A percentile compares a stretch with the other conserved stretches of the same genome.
Conservation (phyloP, 1,140 invertebrate genomes). For the Trinorchestia longiramus region DNA sequence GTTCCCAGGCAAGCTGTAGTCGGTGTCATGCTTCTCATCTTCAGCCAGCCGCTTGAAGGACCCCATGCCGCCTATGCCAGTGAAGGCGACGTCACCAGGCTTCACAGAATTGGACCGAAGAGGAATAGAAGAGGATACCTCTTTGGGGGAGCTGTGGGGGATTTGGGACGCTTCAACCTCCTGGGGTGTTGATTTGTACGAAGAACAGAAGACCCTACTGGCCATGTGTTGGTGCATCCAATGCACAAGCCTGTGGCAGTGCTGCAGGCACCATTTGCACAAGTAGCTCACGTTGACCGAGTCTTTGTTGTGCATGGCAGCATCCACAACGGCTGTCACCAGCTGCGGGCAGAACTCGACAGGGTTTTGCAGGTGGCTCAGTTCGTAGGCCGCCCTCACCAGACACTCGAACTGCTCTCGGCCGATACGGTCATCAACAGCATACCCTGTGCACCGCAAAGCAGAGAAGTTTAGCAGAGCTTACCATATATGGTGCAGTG, state of each 20-base stretch:
- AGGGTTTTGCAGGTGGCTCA: constrained; percentile 1
- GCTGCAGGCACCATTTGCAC: constrained; percentile 45
- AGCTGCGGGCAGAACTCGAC: background rate
- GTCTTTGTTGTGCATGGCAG: constrained; percentile 7
- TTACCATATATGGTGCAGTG: background rate
- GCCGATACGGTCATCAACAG: background rate
- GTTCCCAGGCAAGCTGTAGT: background rate
- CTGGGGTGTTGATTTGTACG: background rate
- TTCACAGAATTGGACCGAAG: background rate
- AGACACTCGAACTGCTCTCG: background rate
- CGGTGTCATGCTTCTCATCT: background rate
- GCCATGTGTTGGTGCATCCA: constrained; percentile 44
- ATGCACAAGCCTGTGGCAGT: constrained; percentile 23
- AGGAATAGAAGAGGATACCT: background rate
- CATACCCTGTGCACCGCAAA: background rate
- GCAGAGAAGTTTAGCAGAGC: background rate
- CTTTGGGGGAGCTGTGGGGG: background rate
- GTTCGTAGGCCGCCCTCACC: background rate
- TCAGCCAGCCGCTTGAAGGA: background rate
- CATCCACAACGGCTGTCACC: background rate
- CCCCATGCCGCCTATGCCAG: background rate
- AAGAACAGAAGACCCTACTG: constrained; percentile 12
- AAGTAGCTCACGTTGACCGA: constrained; percentile 28
- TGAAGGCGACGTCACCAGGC: background rate
- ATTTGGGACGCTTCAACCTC: background rate